phyloP scores from a whole-genome alignment of 1,140 invertebrate species.

The Heliconius eleuchia region DNA sequence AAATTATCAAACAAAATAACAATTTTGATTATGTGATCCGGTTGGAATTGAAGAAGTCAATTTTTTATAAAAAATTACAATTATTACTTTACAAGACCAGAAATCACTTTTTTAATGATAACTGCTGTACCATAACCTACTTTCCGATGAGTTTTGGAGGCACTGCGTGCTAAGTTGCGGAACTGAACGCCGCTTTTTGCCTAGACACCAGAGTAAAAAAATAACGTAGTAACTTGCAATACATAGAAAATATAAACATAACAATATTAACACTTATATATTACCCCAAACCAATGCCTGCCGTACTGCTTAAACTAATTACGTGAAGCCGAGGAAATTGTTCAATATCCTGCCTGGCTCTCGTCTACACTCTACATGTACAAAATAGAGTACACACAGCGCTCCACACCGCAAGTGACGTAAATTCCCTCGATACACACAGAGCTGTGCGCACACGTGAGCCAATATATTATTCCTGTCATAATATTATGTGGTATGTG shows the following conservation, averaged over 20 bases:
- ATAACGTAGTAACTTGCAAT: no score
- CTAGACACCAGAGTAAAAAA: no score
- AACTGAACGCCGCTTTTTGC: no score
- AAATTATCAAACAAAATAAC: no score
- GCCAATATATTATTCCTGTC: background rate
- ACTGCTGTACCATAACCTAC: no score
- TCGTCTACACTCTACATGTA: slow-evolving; percentile 3
- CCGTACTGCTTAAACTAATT: slow-evolving; percentile 19
- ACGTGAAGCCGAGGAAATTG: slow-evolving; percentile 35
- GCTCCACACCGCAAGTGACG: slow-evolving; percentile 35
- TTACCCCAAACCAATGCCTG: background rate
- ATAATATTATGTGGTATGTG: background rate
- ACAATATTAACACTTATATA: background rate
- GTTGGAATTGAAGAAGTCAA: no score
- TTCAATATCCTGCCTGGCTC: slow-evolving; percentile 26
- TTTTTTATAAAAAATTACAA: no score
- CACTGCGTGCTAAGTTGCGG: no score
- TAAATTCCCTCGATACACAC: slow-evolving; percentile 39
- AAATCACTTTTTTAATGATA: no score
- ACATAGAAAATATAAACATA: background rate
- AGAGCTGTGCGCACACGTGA: slow-evolving; percentile 19
- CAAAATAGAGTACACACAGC: slow-evolving; percentile 22
- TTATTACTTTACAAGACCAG: no score
- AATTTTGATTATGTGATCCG: no score
- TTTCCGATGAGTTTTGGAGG: no score